These are phyloP conservation scores for Nowickia ferox DNA, from an alignment of 2,888 invertebrate genomes.

Conservation along the genomic window DNA sequence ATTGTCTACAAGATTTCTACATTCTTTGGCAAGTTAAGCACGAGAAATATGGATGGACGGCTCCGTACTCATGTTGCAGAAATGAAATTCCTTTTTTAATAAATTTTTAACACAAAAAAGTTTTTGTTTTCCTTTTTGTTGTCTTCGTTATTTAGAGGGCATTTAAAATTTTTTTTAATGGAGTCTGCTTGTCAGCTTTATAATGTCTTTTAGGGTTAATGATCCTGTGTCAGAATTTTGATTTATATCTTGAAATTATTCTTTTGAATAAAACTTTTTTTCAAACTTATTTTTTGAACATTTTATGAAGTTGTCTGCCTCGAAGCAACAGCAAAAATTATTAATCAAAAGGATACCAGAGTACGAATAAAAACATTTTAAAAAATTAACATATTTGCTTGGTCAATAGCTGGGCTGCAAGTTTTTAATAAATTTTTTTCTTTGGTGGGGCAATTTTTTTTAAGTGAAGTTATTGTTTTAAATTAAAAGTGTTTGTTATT, in stretches of 20 bases:
- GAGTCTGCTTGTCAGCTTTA: slow-evolving; percentile 20
- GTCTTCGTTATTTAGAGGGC: slow-evolving; percentile 14
- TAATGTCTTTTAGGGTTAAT: slow-evolving; percentile 62
- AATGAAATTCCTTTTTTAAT: slow-evolving; percentile 25
- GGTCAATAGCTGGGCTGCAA: background rate
- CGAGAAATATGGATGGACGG: slow-evolving; percentile 15
- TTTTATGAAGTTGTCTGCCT: slow-evolving; percentile 42
- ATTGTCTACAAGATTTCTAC: slow-evolving; percentile 36
- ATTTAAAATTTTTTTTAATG: slow-evolving; percentile 29
- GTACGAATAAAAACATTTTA: background rate
- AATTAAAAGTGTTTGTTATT: background rate
- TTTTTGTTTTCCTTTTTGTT: slow-evolving; percentile 22
- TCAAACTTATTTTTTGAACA: slow-evolving; percentile 20
- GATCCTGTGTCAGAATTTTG: slow-evolving; percentile 66
- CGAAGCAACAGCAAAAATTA: slow-evolving; percentile 31
- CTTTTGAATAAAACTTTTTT: slow-evolving; percentile 19
- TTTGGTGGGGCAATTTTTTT: background rate
- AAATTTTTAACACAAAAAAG: background rate
- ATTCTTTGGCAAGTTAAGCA: slow-evolving; percentile 50
- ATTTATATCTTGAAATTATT: slow-evolving; percentile 64
- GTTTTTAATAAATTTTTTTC: slow-evolving; percentile 43
- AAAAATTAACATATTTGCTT: slow-evolving; percentile 14
- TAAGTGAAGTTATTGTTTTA: background rate
- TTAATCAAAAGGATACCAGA: slow-evolving; percentile 53
- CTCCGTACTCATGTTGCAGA: slow-evolving; percentile 24